Base-by-base conservation (phyloP, 2,113 vertebrate genomes). In the Nothocercus nigrocapillus region DNA sequence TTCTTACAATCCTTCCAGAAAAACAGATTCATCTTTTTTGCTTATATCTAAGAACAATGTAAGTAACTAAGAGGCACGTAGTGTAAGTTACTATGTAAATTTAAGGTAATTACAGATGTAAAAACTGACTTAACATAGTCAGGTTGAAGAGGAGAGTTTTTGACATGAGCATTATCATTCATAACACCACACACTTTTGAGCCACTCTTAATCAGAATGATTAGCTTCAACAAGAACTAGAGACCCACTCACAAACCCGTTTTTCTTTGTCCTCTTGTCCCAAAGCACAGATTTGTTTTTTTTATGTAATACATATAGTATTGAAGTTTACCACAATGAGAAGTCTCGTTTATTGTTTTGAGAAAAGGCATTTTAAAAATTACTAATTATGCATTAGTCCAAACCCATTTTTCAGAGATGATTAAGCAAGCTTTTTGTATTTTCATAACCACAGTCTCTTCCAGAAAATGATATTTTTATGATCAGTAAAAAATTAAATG, bases 311-410 rank as follows among this genome's bases (percentile, higher is more conserved):
- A 32, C 28, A 75, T 85, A 70, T 44, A 61, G 16, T 88, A 88
- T 96, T 94, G 94, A 91, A 95, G 44, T 85, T 93, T 94, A 76
- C 81, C 93, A 69, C 91, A 94, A 89, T 75, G 58, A 73, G 82
- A 97, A 82, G 40, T 54, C 40, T 82, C 81, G 2, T 70, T 67
- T 69, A 61, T 82, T 80, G 16, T 97, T 94, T 95, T 89, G 94
- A 85, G 58, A 94, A 88, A 92, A 93, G 90, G 42, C 51, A 83
- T 74, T 97, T 95, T 83, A 74, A 95, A 97, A 97, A 94, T 94
- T 86, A 90, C 93, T 97, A 97, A 95, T 93, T 87, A 54, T 89
- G 61, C 88, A 89, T 97, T 96, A 97, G 81, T 83, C 88, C 81
- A 93, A 96, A 83, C 69, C 80, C 94, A 91, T 95, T 91, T 94